These are phyloP conservation scores for Caenorhabditis briggsae DNA, from an alignment of 1,140 invertebrate genomes.

Conservation along the genomic window DNA sequence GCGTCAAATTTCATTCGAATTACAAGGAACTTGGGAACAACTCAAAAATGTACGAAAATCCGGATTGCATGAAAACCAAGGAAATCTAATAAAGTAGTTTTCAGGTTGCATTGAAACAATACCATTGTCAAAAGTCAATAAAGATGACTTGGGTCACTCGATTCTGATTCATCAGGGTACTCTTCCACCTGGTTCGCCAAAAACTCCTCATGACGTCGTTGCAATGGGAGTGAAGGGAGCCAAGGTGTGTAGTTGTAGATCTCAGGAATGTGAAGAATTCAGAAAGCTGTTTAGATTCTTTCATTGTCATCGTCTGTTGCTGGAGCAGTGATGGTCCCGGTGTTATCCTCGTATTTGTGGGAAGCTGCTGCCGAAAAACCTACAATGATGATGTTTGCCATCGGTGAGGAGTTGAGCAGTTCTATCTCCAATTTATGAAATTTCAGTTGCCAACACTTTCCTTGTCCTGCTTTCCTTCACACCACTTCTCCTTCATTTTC, in stretches of 20 bases:
- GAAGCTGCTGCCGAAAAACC: slow-evolving; percentile 62
- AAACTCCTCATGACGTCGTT: slow-evolving; percentile 61
- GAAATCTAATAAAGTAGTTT: not conserved
- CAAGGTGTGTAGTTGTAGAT: slow-evolving; percentile 17
- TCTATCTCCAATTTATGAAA: not conserved
- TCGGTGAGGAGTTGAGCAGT: not conserved
- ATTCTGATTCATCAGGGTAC: slow-evolving; percentile 51
- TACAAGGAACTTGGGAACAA: too few species aligned
- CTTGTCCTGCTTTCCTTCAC: slow-evolving; percentile 63
- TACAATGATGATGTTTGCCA: slow-evolving; percentile 60
- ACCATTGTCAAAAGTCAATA: slow-evolving; percentile 6
- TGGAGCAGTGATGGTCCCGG: slow-evolving; percentile 62
- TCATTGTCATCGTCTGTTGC: slow-evolving; percentile 61
- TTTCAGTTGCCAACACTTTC: slow-evolving; percentile 62
- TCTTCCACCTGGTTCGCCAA: slow-evolving; percentile 51
- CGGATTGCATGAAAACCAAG: too few species aligned
- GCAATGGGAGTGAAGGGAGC: slow-evolving; percentile 55
- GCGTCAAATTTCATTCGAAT: not conserved
- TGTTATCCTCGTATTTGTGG: slow-evolving; percentile 62
- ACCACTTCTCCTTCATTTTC: slow-evolving; percentile 61
- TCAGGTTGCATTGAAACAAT: not conserved
- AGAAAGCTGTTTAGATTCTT: slow-evolving; percentile 34
- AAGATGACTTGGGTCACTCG: slow-evolving; percentile 61
- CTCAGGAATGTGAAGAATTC: not conserved
- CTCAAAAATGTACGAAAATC: not conserved